Conservation (phyloP, 2,113 vertebrate genomes). For the Thalassoma bifasciatum region DNA sequence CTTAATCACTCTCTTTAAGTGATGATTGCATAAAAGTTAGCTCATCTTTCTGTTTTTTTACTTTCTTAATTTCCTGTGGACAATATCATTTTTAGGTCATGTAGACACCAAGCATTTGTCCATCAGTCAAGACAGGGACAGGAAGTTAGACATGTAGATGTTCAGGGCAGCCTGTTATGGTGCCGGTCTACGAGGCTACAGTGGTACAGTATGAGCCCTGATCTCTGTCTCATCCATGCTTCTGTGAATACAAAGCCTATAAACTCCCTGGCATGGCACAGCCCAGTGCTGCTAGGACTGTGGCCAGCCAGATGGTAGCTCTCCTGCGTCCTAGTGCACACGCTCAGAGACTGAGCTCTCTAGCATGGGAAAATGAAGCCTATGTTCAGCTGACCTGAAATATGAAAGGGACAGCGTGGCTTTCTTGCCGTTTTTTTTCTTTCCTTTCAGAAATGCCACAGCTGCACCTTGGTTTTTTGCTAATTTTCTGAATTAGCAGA, state of each 20-base stretch:
- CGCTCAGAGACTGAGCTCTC: conserved; percentile 88
- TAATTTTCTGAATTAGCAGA: conserved; percentile 78
- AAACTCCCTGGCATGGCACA: conserved; percentile 77
- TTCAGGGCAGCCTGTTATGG: conserved; percentile 83
- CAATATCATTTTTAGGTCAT: conserved; percentile 68
- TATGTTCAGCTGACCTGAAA: conserved; percentile 76
- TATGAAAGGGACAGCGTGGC: conserved; percentile 63
- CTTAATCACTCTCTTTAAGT: conserved; percentile 76
- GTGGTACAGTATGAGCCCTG: conserved; percentile 74
- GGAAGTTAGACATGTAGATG: conserved; percentile 68
- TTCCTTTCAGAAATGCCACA: conserved; percentile 52
- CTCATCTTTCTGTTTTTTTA: conserved; percentile 67
- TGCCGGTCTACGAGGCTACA: conserved; percentile 65
- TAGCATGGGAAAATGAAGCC: conserved; percentile 82
- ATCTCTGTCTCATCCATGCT: conserved; percentile 83
- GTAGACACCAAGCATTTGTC: conserved; percentile 61
- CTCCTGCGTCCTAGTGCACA: conserved; percentile 86
- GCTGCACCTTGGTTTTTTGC: conserved; percentile 72
- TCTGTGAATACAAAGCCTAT: conserved; percentile 86
- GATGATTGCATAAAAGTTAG: conserved; percentile 70
- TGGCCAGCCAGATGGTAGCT: conserved; percentile 85
- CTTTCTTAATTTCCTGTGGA: conserved; percentile 48
- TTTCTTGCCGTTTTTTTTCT: conserved; percentile 63
- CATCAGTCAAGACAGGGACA: conserved; percentile 62
- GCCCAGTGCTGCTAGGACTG: conserved; percentile 77